Base-by-base conservation (phyloP, 2,797 vertebrate genomes). In the Lithobates pipiens region DNA sequence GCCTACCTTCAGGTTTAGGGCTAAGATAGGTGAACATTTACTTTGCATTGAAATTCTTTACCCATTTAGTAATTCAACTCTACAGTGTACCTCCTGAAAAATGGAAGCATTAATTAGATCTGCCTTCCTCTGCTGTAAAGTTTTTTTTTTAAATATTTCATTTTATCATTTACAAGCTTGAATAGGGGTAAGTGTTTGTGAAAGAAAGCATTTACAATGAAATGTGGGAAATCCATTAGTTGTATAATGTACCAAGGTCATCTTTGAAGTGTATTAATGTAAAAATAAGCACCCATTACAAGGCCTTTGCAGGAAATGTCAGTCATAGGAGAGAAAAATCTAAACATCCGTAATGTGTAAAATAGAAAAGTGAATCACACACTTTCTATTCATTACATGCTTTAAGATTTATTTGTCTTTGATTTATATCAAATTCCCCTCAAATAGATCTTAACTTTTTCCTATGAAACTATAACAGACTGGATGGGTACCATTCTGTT, bases 341-440 rank as follows among this genome's bases (percentile, higher is more conserved):
- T 75, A 85, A 80, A 85, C 72, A 80, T 85, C 77, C 76, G 69
- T 80, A 46, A 69, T 39, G 44, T 76, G 71, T 85, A 80, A 80
- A 74, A 80, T 36, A 68, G 23, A 78, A 80, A 68, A 80, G 57
- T 75, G 54, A 65, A 85, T 72, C 77, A 80, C 71, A 75, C 77
- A 80, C 54, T 80, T 32, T 44, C 57, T 39, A 80, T 85, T 85
- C 71, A 76, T 80, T 68, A 75, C 71, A 16, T 34, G 29, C 34
- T 80, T 75, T 44, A 63, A 69, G 61, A 85, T 85, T 80, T 85
- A 74, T 85, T 85, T 85, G 54, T 85, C 54, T 85, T 80, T 80
- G 77, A 85, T 72, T 69, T 79, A 34, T 80, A 80, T 85, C 77
- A 85, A 67, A 80, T 68, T 80, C 61, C 34, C 75, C 57, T 57